Conservation (phyloP, 2,797 vertebrate genomes). For the Tadarida brasiliensis region DNA sequence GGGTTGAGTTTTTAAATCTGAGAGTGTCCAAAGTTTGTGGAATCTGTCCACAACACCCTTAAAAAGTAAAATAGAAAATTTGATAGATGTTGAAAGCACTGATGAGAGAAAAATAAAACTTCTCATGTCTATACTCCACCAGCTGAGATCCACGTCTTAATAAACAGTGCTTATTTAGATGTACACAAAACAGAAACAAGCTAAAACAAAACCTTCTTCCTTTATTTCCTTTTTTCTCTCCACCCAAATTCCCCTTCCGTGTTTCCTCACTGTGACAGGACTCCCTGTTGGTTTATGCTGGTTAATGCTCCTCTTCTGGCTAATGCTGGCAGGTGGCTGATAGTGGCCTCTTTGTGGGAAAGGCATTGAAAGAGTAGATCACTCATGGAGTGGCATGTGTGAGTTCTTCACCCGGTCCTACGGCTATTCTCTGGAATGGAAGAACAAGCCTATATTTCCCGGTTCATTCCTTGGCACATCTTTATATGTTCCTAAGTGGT, state of each 20-base stretch:
- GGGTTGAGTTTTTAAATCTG: not conserved
- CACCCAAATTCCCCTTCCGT: not conserved
- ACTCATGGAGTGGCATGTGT: not conserved
- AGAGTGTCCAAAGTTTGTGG: not conserved
- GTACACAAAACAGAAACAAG: constrained; percentile 23
- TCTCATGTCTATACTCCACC: not conserved
- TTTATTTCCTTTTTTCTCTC: not conserved
- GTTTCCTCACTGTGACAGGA: not conserved
- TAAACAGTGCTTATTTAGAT: not conserved
- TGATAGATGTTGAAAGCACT: not conserved
- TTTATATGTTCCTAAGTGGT: not conserved
- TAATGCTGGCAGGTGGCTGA: not conserved
- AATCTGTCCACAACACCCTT: not conserved
- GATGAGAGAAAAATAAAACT: not conserved
- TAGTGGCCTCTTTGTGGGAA: not conserved
- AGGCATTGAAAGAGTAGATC: not conserved
- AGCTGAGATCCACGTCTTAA: not conserved
- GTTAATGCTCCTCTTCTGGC: not conserved
- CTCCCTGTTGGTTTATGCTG: not conserved
- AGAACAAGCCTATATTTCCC: not conserved
- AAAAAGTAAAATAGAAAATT: not conserved
- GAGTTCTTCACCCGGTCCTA: not conserved
- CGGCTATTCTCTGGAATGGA: not conserved
- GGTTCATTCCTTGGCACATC: not conserved
- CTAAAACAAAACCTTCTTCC: not conserved